Conservation (phyloP, 2,888 invertebrate species). For the Meiosimyza platycephala region DNA sequence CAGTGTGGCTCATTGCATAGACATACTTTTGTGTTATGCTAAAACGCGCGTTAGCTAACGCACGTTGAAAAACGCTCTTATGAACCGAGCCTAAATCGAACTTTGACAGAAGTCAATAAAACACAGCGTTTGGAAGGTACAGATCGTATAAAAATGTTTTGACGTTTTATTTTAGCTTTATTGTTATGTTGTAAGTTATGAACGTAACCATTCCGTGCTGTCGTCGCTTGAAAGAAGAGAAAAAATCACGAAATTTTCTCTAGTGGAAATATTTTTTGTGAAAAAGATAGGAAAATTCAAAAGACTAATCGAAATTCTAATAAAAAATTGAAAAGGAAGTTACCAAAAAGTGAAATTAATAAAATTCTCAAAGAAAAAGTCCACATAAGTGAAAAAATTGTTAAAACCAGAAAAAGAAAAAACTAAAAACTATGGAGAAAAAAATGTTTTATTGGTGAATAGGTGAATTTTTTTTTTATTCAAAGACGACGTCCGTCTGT, state of each 20-base stretch:
- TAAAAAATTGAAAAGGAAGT: neutral
- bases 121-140: neutral
- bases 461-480: constrained; percentile 23
- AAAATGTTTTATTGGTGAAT: constrained; percentile 30
- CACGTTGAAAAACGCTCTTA: too few species aligned
- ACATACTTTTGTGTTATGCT: too few species aligned
- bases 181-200: too few species aligned
- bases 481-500: constrained; percentile 6
- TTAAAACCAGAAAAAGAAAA: constrained; percentile 8
- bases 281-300: neutral
- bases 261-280: neutral
- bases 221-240: neutral
- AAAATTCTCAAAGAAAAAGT: constrained; percentile 4
- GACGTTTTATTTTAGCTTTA: too few species aligned
- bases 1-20: too few species aligned
- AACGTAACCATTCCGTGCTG: neutral
- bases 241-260: constrained; percentile 6
- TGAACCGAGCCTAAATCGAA: too few species aligned
- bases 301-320: neutral
- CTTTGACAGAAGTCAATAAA: neutral
- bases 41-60: too few species aligned
- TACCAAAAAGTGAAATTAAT: neutral
- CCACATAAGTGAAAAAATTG: neutral
- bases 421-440: neutral
- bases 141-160: too few species aligned